A percentile compares a stretch with the other conserved stretches of the same genome.
Evolutionary conservation across 2,888 invertebrate species (phyloP).

Genomic region (Drosophila cracens): DNA sequence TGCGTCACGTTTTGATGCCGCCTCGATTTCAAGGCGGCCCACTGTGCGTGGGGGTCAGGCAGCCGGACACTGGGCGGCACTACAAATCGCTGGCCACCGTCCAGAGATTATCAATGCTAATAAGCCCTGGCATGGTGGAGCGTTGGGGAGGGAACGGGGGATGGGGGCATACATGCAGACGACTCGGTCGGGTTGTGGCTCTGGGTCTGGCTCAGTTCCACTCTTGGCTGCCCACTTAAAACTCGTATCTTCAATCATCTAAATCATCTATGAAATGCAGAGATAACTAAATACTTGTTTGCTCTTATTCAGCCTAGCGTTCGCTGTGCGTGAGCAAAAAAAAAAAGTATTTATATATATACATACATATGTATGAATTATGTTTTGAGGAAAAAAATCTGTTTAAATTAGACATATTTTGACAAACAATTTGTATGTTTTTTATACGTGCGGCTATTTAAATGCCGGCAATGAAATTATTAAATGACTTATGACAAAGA

Average conservation of each 20-base stretch:
- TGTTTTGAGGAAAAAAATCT: background rate
- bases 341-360: background rate
- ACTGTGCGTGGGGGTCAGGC: constrained; percentile 69
- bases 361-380: no score
- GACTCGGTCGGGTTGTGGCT: background rate
- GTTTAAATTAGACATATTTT: background rate
- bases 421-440: background rate
- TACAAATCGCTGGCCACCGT: constrained; percentile 65
- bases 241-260: constrained; percentile 59
- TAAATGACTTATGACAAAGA: background rate
- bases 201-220: background rate
- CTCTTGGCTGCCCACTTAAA: constrained; percentile 50
- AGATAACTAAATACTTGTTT: constrained; percentile 61
- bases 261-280: constrained; percentile 68
- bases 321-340: constrained; percentile 29
- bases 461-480: background rate
- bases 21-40: constrained; percentile 51
- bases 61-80: constrained; percentile 59
- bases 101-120: constrained; percentile 79
- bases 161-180: constrained; percentile 15
- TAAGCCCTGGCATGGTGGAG: constrained; percentile 63
- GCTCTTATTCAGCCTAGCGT: constrained; percentile 19
- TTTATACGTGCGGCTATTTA: background rate
- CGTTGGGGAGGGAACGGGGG: no score
- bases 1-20: constrained; percentile 55